Evolutionary conservation across 1,140 invertebrate genomes (phyloP).

Genomic region (Drosophila lacteicornis): DNA sequence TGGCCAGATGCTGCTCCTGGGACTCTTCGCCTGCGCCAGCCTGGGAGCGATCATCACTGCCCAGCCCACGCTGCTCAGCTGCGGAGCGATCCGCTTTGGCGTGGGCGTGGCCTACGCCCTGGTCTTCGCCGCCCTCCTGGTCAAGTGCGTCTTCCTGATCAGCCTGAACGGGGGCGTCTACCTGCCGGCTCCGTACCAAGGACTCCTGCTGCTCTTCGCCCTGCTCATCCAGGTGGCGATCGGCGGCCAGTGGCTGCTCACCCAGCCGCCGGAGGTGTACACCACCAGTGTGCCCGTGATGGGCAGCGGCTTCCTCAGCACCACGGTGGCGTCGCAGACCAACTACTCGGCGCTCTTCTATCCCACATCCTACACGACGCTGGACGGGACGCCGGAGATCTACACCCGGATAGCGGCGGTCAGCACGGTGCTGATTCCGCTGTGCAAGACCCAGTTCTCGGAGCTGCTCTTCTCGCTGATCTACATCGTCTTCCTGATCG

Average conservation of each 20-base stretch:
- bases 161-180: slow-evolving; percentile 96
- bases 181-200: slow-evolving; percentile 96
- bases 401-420: slow-evolving; percentile 76
- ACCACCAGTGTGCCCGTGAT: slow-evolving; percentile 84
- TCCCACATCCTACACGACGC: slow-evolving; percentile 72
- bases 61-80: slow-evolving; percentile 92
- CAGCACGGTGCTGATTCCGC: slow-evolving; percentile 83
- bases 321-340: slow-evolving; percentile 70
- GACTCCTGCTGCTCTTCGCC: slow-evolving; percentile 94
- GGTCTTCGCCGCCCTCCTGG: slow-evolving; percentile 96
- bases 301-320: slow-evolving; percentile 69
- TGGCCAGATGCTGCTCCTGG: slow-evolving; percentile 95
- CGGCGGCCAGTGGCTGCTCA: slow-evolving; percentile 93
- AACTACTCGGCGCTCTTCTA: slow-evolving; percentile 80
- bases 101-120: slow-evolving; percentile 94
- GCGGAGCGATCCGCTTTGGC: slow-evolving; percentile 93
- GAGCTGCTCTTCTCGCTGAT: slow-evolving; percentile 92
- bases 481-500: slow-evolving; percentile 93
- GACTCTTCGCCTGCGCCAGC: slow-evolving; percentile 93
- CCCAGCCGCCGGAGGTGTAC: slow-evolving; percentile 89
- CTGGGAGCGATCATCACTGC: slow-evolving; percentile 92
- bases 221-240: slow-evolving; percentile 95
- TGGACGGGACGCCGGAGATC: slow-evolving; percentile 71
- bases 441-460: slow-evolving; percentile 88
- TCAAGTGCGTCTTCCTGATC: slow-evolving; percentile 97